Percentiles rank a stretch among this genome's conserved stretches.
Evolutionary conservation across 2,797 vertebrate species (phyloP).

Genomic region (Morus bassanus): DNA sequence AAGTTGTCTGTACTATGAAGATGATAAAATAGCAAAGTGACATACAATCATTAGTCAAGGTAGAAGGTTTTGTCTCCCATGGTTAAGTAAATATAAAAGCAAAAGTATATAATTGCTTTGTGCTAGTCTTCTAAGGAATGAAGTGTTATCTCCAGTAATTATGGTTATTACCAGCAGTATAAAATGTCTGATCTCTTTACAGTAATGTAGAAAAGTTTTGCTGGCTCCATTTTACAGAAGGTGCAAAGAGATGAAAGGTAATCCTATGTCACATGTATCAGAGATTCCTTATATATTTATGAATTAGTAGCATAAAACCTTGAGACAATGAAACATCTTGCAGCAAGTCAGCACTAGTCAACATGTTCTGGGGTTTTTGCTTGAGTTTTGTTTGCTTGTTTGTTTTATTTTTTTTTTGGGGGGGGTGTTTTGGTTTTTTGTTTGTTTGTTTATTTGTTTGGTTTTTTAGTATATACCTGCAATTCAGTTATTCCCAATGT

Average conservation of each 20-base stretch:
- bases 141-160: neutral
- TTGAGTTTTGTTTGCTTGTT: rapidly evolving
- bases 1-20: neutral
- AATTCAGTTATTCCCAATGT: neutral
- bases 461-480: neutral
- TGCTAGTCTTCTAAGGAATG: neutral
- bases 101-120: neutral
- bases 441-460: rapidly evolving
- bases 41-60: neutral
- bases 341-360: neutral
- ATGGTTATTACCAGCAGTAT: neutral
- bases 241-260: neutral
- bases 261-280: neutral
- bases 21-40: neutral
- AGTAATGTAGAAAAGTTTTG: neutral
- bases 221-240: neutral
- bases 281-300: neutral
- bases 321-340: neutral
- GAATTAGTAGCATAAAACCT: neutral
- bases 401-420: rapidly evolving
- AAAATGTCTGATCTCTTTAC: neutral
- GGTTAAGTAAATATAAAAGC: neutral
- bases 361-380: neutral
- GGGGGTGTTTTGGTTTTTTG: no score
- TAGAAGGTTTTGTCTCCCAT: neutral